These are phyloP conservation scores for Stercorarius parasiticus DNA, from an alignment of 2,113 vertebrate species.

Conservation along the genomic window DNA sequence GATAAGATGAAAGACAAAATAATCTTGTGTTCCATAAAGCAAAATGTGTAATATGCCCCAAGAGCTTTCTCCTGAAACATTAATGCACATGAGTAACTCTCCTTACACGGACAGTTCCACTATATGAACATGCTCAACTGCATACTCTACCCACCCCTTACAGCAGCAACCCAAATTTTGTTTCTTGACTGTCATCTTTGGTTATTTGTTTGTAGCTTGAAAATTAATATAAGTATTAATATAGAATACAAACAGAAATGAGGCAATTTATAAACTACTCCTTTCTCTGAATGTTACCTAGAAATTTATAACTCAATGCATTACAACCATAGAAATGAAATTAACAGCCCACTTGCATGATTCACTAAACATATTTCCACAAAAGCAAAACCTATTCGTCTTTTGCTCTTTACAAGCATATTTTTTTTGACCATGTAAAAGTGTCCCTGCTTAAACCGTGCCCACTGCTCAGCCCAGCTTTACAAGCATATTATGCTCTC, in stretches of 20 bases:
- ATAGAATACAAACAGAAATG: neutral
- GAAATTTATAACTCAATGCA: conserved; percentile 7
- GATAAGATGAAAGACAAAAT: neutral
- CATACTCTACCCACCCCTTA: neutral
- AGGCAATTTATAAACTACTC: neutral
- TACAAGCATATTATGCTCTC: neutral
- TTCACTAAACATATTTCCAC: conserved; percentile 32
- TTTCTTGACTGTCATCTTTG: neutral
- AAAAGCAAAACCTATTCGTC: neutral
- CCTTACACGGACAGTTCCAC: neutral
- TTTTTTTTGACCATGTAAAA: neutral
- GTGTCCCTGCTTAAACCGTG: neutral
- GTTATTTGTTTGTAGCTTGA: neutral
- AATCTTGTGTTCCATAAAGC: neutral
- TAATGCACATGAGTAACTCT: neutral
- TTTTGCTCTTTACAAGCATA: neutral
- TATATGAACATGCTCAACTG: neutral
- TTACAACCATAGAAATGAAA: neutral
- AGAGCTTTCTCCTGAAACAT: neutral
- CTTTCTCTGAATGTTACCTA: conserved; percentile 1
- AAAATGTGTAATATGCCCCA: neutral
- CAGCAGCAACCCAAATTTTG: neutral
- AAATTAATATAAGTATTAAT: neutral
- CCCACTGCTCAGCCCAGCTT: neutral
- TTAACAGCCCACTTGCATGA: conserved; percentile 38